Conservation (phyloP, 2,888 invertebrate species). For the Serripes groenlandicus region DNA sequence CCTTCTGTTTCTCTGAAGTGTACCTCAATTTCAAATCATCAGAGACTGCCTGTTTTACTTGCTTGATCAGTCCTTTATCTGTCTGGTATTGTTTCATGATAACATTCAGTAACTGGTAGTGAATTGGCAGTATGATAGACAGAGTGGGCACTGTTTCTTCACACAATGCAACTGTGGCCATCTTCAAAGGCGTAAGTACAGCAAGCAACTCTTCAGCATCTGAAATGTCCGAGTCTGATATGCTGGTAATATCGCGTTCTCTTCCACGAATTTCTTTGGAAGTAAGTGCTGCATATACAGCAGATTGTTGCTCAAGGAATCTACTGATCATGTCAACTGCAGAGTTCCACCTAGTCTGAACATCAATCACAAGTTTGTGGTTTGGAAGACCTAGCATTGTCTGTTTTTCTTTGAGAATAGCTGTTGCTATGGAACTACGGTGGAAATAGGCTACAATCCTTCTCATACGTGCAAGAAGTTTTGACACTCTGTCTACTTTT, state of each 20-base stretch:
- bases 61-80: not conserved
- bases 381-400: slow-evolving; percentile 28
- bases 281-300: slow-evolving; percentile 31
- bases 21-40: slow-evolving; percentile 22
- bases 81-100: not conserved
- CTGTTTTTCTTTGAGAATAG: slow-evolving; percentile 32
- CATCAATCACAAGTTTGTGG: slow-evolving; percentile 50
- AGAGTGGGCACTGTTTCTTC: slow-evolving; percentile 46
- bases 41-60: slow-evolving; percentile 20
- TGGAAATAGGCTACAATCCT: slow-evolving; percentile 47
- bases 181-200: slow-evolving; percentile 49
- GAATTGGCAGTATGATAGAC: slow-evolving; percentile 48
- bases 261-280: slow-evolving; percentile 31
- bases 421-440: slow-evolving; percentile 28
- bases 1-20: not conserved
- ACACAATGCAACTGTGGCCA: slow-evolving; percentile 46
- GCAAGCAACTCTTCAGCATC: slow-evolving; percentile 48
- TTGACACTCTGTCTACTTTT: slow-evolving; percentile 14
- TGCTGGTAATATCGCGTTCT: slow-evolving; percentile 21
- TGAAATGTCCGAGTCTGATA: slow-evolving; percentile 30
- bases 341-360: slow-evolving; percentile 52
- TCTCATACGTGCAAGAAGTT: slow-evolving; percentile 36
- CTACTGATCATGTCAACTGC: slow-evolving; percentile 42
- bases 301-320: slow-evolving; percentile 48
- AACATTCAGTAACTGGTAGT: slow-evolving; percentile 17